Percentiles rank a stretch among this genome's conserved stretches.
Evolutionary conservation across 2,113 vertebrate genomes (phyloP).

Genomic region (Corythoichthys haematopterus): DNA sequence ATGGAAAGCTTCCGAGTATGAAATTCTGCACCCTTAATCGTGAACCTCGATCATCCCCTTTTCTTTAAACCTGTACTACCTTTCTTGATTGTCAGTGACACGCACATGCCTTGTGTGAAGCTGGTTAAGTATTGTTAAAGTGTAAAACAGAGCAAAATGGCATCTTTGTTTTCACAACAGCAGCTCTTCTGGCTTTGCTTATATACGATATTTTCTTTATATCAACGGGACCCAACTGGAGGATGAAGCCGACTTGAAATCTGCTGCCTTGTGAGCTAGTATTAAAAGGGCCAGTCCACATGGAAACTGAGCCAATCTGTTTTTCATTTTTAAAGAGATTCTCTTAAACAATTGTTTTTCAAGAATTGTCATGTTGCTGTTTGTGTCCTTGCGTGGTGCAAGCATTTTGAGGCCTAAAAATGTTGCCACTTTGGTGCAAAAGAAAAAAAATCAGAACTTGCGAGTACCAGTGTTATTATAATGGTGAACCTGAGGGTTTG

Average conservation of each 20-base stretch:
- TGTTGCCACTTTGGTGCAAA: not conserved
- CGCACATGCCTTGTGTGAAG: constrained; percentile 9
- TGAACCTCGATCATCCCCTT: constrained; percentile 19
- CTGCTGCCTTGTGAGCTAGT: not conserved
- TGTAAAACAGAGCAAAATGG: not conserved
- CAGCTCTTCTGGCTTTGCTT: not conserved
- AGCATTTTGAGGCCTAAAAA: not conserved
- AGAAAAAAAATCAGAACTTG: not conserved
- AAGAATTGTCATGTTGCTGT: not conserved
- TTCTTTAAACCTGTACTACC: constrained; percentile 20
- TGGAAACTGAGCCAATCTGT: too few relatives aligned
- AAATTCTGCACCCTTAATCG: not conserved
- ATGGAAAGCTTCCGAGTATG: not conserved
- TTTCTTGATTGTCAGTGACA: not conserved
- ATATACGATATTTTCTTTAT: not conserved
- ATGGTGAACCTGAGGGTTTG: not conserved
- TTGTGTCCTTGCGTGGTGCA: not conserved
- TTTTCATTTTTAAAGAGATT: too few relatives aligned
- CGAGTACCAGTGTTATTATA: not conserved
- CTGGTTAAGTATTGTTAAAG: too few relatives aligned
- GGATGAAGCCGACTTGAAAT: not conserved
- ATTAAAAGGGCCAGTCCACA: not conserved
- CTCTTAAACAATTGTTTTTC: not conserved
- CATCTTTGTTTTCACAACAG: not conserved
- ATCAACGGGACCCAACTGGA: not conserved